These are phyloP conservation scores for Leptura quadrifasciata DNA, from an alignment of 2,888 invertebrate genomes.

Conservation along the genomic window DNA sequence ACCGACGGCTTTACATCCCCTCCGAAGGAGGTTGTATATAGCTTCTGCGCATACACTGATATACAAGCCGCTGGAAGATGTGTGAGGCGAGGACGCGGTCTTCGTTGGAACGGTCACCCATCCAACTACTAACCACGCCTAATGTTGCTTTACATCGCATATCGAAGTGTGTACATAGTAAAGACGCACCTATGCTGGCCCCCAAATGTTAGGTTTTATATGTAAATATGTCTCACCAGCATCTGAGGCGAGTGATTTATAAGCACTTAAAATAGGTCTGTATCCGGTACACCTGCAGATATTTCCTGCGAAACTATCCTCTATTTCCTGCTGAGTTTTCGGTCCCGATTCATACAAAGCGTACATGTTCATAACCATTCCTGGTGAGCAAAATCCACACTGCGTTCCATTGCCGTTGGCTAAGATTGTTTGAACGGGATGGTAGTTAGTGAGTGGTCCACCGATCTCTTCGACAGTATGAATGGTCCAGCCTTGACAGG, in stretches of 20 bases:
- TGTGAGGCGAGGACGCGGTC: no score
- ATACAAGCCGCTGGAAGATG: no score
- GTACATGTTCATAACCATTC: conserved; percentile 87
- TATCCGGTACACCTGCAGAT: conserved; percentile 85
- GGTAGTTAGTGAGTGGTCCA: conserved; percentile 77
- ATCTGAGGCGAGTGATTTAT: conserved; percentile 78
- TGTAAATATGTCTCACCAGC: conserved; percentile 63
- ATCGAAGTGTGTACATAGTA: no score
- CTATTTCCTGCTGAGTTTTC: conserved; percentile 78
- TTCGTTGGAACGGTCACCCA: no score
- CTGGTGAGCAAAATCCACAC: conserved; percentile 84
- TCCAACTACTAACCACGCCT: no score
- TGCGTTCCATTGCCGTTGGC: conserved; percentile 80
- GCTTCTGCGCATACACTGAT: no score
- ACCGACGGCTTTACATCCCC: no score
- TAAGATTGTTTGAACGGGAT: conserved; percentile 78
- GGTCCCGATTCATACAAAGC: conserved; percentile 73
- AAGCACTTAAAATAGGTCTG: conserved; percentile 79
- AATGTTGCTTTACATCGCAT: no score
- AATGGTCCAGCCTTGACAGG: conserved; percentile 80
- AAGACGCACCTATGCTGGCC: no score
- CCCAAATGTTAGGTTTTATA: no score
- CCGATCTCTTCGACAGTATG: conserved; percentile 83
- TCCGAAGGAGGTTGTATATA: no score
- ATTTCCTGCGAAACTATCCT: conserved; percentile 83